phyloP scores from a whole-genome alignment of 2,113 vertebrate genomes.

The Ifrita kowaldi region DNA sequence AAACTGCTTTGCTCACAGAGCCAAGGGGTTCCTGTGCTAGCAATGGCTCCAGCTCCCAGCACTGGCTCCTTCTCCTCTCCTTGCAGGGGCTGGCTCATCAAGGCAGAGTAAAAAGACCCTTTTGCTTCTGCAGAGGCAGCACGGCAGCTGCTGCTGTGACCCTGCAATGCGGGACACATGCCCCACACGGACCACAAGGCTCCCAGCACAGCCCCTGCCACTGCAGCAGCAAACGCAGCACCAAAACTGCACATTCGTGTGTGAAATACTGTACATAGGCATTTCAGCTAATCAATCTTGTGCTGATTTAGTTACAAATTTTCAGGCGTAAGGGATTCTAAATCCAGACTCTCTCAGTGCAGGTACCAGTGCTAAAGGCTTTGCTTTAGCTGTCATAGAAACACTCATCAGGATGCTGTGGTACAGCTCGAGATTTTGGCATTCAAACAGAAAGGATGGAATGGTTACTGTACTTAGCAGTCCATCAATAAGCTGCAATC shows the following conservation, averaged over 20 bases:
- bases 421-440: neutral
- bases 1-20: neutral
- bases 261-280: neutral
- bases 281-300: neutral
- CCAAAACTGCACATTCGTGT: neutral
- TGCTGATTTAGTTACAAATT: neutral
- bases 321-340: neutral
- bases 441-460: neutral
- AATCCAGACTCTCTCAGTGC: neutral
- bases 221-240: accelerated
- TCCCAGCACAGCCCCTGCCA: neutral
- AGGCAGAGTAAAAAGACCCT: neutral
- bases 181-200: accelerated
- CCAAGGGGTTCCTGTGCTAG: neutral
- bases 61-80: neutral
- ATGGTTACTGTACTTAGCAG: neutral
- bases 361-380: neutral
- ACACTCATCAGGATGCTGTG: neutral
- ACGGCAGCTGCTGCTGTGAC: accelerated
- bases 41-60: neutral
- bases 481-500: neutral
- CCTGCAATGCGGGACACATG: accelerated
- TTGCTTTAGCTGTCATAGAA: neutral
- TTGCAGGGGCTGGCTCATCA: neutral
- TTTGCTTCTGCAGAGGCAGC: neutral